Base-by-base conservation (phyloP, 1,140 invertebrate genomes). In the Vanessa atalanta region DNA sequence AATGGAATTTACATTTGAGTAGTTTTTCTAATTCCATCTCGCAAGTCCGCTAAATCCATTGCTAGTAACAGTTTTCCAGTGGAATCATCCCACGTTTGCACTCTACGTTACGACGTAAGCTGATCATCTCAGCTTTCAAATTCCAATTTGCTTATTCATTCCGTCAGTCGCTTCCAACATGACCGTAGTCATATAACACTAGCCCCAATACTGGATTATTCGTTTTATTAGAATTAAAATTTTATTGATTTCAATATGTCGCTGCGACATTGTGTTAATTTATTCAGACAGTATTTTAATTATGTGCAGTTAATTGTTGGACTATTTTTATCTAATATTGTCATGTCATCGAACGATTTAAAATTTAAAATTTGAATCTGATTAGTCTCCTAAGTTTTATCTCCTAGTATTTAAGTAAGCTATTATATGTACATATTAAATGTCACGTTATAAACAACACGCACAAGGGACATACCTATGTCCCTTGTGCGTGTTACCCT, bases 71-170 rank as follows among this genome's bases (percentile, higher is more conserved):
- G 67, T 69, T 69, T 69, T 57, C 53, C 37, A 69, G 55, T 61
- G 51, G 51, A 69, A 53, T 69, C 67, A 69, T 69, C 43, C 67
- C 67, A 69, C 67, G 67, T 69, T 68, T 48, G 67, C 55, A 69
- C 53, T 55, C 55, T 60, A 31, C 61, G 61, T n/a, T 57, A 47
- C 67, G 53, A 69, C 67, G 57, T 71, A 71, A 71, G 69, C 69
- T 71, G 64, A 72, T 60, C 69, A 66, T 72, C 60, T 76, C 70
- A 71, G 57, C 64, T 71, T 70, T 47, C 70, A 70, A 57, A 57
- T 68, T 76, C 74, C 74, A 76, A 76, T 76, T 76, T 76, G 70
- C 47, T 76, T 76, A 76, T 76, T 76, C 74, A 76, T 75, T 57
- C 68, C 47, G 60, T 47, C 73, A 75, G 65, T 67, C 68, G 63